Base-by-base conservation (phyloP, 2,113 vertebrate genomes). In the Diphyllodes magnificus region DNA sequence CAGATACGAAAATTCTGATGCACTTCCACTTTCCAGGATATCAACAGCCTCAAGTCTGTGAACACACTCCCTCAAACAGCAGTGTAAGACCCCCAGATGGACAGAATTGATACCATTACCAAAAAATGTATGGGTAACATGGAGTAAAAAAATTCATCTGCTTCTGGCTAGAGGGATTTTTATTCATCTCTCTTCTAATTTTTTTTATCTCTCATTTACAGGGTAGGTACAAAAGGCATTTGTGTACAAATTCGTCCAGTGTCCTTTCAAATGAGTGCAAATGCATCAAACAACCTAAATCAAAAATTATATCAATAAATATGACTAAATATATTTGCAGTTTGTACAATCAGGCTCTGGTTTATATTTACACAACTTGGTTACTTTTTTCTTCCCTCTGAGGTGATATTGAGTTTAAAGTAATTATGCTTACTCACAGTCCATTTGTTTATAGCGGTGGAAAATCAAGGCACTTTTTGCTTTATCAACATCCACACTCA, bases 381-480 rank as follows among this genome's bases (percentile, higher is more conserved):
- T n/a, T 53, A 23, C 19, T 44, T 63, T 10, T 7, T 1, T 11
- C 47, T 2, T 7, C 10, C 7, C 20, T 44, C 35, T 0, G 13
- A n/a, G 37, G 21, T 57, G 25, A 21, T 40, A 50, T 3, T 64
- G 68, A 92, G 31, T 54, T 83, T 82, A 45, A 82, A 90, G 37
- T 75, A 80, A 80, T 91, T 93, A 94, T 88, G 82, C 94, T 91
- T 96, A 97, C 98, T 98, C 97, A 99, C 99, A 98, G 78, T 99
- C 98, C 94, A 98, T 98, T 89, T 99, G 99, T 97, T 99, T 99
- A 97, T 99, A 99, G 70, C 98, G 99, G 91, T 99, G 99, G 61
- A 98, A 98, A 90, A 99, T 97, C 96, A 99, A 97, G 96, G 99
- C 97, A 96, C 99, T 98, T 86, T 99, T 99, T 82, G 99, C 98